A percentile compares a stretch with the other conserved stretches of the same genome.
These are phyloP conservation scores for Diuraphis noxia DNA, from an alignment of 1,140 invertebrate species.

Conservation along the genomic window DNA sequence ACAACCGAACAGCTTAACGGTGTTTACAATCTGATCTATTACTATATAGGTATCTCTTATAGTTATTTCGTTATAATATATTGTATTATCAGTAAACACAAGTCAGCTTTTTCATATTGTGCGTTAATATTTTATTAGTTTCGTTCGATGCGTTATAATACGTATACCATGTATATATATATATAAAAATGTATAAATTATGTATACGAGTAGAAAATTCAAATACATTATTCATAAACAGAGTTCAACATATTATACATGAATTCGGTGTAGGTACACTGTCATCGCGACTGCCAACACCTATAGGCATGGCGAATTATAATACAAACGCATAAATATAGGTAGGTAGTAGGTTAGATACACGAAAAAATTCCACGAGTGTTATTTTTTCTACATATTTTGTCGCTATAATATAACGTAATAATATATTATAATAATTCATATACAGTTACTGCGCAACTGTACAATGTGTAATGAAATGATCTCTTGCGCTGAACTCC, in stretches of 20 bases:
- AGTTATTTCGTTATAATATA: not conserved
- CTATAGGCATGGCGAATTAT: not conserved
- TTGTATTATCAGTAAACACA: not conserved
- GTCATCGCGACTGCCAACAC: not conserved
- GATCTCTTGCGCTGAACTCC: not conserved
- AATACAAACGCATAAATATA: not conserved
- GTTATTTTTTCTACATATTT: not conserved
- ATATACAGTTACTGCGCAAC: not conserved
- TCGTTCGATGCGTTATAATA: not conserved
- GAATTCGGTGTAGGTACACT: not conserved
- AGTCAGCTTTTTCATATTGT: not conserved
- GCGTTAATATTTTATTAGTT: constrained; percentile 10
- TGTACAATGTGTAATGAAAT: not conserved
- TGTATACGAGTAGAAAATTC: not conserved
- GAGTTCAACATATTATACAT: not conserved
- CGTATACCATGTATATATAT: not conserved
- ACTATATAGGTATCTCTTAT: not conserved
- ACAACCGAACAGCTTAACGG: not conserved
- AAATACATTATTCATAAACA: constrained; percentile 27
- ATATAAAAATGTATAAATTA: not conserved
- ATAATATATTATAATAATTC: not conserved
- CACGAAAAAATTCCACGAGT: not conserved
- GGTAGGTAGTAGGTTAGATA: too few relatives aligned
- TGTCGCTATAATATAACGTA: not conserved
- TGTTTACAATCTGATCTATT: not conserved